phyloP scores from a whole-genome alignment of 1,140 invertebrate species.

The Diachasma alloeum region DNA sequence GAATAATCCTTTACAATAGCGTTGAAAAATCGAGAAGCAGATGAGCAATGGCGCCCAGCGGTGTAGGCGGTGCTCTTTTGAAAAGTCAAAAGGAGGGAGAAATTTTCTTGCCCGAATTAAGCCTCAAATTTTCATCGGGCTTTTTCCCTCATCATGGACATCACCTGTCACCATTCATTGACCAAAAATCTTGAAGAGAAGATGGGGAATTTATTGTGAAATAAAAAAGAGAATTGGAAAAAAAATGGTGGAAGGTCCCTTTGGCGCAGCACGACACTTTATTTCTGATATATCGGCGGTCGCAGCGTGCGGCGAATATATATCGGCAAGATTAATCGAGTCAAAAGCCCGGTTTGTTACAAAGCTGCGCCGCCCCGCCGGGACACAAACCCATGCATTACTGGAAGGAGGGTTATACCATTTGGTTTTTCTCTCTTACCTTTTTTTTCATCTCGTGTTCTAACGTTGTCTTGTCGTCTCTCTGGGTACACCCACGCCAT shows the following conservation, averaged over 20 bases:
- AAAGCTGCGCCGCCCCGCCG: conserved; percentile 64
- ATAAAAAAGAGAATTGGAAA: background rate
- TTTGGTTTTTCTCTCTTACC: background rate
- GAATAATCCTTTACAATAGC: background rate
- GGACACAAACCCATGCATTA: conserved; percentile 63
- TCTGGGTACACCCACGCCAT: conserved; percentile 28
- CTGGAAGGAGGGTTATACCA: conserved; percentile 39
- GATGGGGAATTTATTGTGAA: background rate
- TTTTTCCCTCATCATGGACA: background rate
- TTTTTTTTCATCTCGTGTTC: conserved; percentile 33
- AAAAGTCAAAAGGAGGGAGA: background rate
- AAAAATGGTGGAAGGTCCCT: conserved; percentile 33
- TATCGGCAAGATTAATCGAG: conserved; percentile 66
- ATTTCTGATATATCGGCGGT: conserved; percentile 57
- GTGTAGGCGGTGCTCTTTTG: background rate
- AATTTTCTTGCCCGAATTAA: background rate
- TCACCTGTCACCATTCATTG: background rate
- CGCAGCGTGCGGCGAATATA: conserved; percentile 53
- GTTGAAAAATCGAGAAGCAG: background rate
- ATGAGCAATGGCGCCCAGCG: background rate
- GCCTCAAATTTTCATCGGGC: background rate
- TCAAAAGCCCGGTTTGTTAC: conserved; percentile 62
- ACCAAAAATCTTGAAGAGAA: background rate
- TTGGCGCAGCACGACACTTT: conserved; percentile 57
- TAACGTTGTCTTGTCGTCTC: conserved; percentile 29